Base-by-base conservation (phyloP, 1,140 invertebrate genomes). In the Triops cancriformis region DNA sequence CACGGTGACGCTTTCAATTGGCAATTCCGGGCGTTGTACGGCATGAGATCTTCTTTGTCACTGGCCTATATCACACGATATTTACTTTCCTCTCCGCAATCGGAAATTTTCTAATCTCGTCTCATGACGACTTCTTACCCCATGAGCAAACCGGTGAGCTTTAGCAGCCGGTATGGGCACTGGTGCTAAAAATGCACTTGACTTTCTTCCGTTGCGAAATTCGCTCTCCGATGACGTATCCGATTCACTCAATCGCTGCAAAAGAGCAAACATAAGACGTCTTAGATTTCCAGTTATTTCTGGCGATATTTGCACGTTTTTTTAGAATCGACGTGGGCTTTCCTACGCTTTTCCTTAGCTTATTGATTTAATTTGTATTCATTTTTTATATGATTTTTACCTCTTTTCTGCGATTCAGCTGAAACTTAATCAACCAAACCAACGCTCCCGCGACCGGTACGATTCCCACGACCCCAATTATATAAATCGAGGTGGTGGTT, bases 1-100 rank as follows among this genome's bases (percentile, higher is more conserved):
- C 92, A 93, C 81, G 88, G 88, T 27, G 86, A 84, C 74, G 87
- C 85, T 74, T 43, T 73, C 26, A 1, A 42, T 26, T 64, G 51
- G 18, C 23, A 12, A 51, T 43, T 26, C 12, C 12, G 26, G 77
- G 51, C 26, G 43, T 28, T 18, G 75, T 28, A 41, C 37, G 75
- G 64, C 75, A 76, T 64, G 12, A 76, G 28, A 28, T 76, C 75
- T 73, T 78, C 77, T 45, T 78, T 78, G 51, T 78, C 77, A 45
- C 74, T 78, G 28, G 41, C 42, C 77, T 78, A 43, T 14, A 27
- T 18, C 18, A 28, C 14, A 74, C 14, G 18, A 74, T 28, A 74
- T 28, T n/a, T 72, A 72, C 2, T 23, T 72, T 72, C 9, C 26
- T 23, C n/a, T 72, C n/a, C 9, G 0, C 26, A 73, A 23, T 1